Evolutionary conservation across 2,113 vertebrate genomes (phyloP).

Genomic region (Dicerorhinus sumatrensis): DNA sequence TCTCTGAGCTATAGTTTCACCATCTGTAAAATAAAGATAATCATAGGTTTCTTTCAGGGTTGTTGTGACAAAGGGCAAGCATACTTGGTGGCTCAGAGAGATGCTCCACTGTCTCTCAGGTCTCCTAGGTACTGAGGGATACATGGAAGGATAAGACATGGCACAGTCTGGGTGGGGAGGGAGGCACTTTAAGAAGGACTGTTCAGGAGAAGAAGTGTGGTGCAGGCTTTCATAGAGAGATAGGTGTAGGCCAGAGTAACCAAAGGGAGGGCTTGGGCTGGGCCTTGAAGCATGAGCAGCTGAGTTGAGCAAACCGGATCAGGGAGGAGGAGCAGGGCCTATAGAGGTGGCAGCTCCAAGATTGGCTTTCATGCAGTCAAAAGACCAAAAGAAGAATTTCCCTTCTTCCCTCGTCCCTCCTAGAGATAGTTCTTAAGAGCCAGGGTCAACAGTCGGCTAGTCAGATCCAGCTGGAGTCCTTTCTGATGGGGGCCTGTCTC

Average conservation of each 20-base stretch:
- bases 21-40: background rate
- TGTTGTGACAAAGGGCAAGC: background rate
- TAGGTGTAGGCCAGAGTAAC: background rate
- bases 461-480: background rate
- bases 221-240: background rate
- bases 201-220: background rate
- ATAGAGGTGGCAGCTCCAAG: too few species aligned
- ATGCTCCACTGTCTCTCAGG: background rate
- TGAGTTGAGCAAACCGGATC: background rate
- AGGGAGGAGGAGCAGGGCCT: background rate
- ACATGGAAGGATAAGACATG: fast-evolving
- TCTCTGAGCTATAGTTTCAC: background rate
- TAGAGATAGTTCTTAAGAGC: background rate
- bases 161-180: background rate
- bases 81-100: background rate
- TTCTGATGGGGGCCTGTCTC: background rate
- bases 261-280: background rate
- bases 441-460: background rate
- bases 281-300: background rate
- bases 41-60: background rate
- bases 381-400: background rate
- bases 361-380: background rate
- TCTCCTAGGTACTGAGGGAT: background rate
- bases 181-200: background rate
- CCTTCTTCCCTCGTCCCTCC: background rate